phyloP scores from a whole-genome alignment of 1,140 invertebrate species.

The Tribolium castaneum region DNA sequence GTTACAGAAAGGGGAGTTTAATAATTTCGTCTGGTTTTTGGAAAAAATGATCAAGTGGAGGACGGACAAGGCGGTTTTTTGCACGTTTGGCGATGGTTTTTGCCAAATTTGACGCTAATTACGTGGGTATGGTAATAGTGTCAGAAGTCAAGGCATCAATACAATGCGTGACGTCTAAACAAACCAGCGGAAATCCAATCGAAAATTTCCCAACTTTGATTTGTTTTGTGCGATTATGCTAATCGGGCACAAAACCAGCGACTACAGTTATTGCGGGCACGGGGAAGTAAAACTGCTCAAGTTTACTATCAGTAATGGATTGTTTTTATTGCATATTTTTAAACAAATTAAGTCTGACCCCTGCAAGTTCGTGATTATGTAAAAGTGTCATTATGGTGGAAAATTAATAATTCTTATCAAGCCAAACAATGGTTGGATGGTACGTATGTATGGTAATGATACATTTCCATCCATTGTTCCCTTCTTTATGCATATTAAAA shows the following conservation, averaged over 20 bases:
- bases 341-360: not conserved
- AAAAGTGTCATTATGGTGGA: slow-evolving; percentile 7
- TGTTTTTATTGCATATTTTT: not conserved
- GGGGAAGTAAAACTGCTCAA: not conserved
- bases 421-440: not conserved
- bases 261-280: no score
- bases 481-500: slow-evolving; percentile 26
- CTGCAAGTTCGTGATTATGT: slow-evolving; percentile 2
- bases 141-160: not conserved
- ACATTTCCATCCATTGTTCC: slow-evolving; percentile 24
- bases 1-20: not conserved
- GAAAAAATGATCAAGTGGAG: not conserved
- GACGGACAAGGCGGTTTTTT: not conserved
- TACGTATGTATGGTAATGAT: slow-evolving; percentile 19
- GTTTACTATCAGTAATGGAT: not conserved
- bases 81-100: not conserved
- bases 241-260: no score
- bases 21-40: not conserved
- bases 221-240: no score
- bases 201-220: not conserved
- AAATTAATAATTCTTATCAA: slow-evolving; percentile 26
- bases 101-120: not conserved
- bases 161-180: not conserved
- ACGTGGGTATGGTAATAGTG: not conserved
- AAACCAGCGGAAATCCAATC: not conserved